phyloP scores from a whole-genome alignment of 1,140 invertebrate genomes.

The Chelonus insularis region DNA sequence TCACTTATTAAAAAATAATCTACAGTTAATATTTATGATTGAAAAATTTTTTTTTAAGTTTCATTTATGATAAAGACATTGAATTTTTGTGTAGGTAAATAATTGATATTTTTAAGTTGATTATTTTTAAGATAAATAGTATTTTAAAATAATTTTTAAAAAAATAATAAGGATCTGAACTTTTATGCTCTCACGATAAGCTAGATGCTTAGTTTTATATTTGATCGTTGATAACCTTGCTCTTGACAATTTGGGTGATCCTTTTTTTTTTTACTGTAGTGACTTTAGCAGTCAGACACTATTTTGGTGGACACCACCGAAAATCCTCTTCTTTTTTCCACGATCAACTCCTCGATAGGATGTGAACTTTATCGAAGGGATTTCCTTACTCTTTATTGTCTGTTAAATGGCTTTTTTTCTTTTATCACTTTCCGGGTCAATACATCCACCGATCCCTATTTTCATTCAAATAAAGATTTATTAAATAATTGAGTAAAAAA shows the following conservation, averaged over 20 bases:
- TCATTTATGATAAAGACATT: too few species aligned
- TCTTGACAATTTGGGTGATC: constrained; percentile 6
- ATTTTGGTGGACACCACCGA: neutral
- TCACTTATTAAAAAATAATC: too few species aligned
- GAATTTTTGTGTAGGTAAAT: too few species aligned
- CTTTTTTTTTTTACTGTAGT: neutral
- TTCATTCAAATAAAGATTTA: too few species aligned
- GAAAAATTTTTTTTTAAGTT: too few species aligned
- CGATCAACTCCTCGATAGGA: neutral
- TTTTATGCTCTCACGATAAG: constrained; percentile 5
- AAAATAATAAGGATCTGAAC: neutral
- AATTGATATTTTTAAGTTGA: too few species aligned
- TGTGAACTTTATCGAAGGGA: neutral
- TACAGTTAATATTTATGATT: too few species aligned
- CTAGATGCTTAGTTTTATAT: constrained; percentile 13
- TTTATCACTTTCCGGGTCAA: constrained; percentile 17
- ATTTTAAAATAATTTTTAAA: too few species aligned
- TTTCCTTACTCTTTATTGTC: neutral
- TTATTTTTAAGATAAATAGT: too few species aligned
- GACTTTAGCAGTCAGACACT: neutral
- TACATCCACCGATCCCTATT: too few species aligned
- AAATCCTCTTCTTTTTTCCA: constrained; percentile 13
- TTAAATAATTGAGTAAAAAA: too few species aligned
- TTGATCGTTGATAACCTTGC: constrained; percentile 18
- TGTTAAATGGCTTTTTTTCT: constrained; percentile 18